Percentiles rank a stretch among this genome's conserved stretches.
Evolutionary conservation across 2,113 vertebrate species (phyloP).

Genomic region (Bubo bubo): DNA sequence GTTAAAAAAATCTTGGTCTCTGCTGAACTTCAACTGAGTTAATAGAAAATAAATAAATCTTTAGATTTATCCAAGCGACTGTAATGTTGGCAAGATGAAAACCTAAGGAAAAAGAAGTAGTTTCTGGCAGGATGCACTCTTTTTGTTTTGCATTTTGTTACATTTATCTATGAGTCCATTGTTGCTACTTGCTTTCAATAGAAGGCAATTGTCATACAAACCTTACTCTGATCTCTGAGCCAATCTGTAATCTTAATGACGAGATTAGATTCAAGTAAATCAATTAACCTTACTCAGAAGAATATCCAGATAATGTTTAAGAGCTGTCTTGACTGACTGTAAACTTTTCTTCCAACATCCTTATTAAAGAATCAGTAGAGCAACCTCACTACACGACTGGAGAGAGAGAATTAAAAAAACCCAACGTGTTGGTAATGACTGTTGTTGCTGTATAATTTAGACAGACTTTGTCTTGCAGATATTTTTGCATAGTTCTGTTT

Average conservation of each 20-base stretch:
- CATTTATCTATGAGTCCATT: neutral
- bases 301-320: neutral
- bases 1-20: neutral
- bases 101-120: neutral
- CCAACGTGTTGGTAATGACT: neutral
- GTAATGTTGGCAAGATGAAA: slow-evolving; percentile 8
- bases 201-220: neutral
- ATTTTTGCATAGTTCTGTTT: neutral
- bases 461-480: neutral
- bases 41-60: neutral
- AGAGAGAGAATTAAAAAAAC: neutral
- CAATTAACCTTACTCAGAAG: neutral
- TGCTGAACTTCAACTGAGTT: neutral
- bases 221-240: neutral
- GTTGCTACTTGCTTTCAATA: neutral
- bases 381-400: neutral
- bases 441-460: neutral
- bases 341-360: neutral
- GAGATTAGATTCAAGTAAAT: neutral
- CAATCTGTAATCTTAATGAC: neutral
- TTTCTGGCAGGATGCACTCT: neutral
- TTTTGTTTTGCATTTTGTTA: neutral
- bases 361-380: neutral
- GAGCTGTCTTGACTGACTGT: neutral
- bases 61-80: neutral